Base-by-base conservation (phyloP, 2,797 vertebrate species). In the Lindbergichthys nudifrons region DNA sequence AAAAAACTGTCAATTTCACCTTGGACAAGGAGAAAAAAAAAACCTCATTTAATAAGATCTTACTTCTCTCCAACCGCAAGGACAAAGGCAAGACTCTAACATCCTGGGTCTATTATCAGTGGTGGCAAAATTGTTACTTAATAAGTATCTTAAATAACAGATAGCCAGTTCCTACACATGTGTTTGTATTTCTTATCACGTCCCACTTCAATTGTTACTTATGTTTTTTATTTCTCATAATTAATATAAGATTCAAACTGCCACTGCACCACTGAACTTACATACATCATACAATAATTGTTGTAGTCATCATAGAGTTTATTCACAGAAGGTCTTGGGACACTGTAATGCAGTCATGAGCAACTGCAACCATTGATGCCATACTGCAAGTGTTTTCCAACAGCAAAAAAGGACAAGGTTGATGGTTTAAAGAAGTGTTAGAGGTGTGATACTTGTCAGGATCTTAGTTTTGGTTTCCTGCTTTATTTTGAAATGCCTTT, bases 401-500 rank as follows among this genome's bases (percentile, higher is more conserved):
- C 47, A 52, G 47, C 47, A 43, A 19, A 52, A 57, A 56, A 42
- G 47, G 57, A 9, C 5, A 14, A 43, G 18, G 57, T 61, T 60
- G 21, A 51, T 30, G 47, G 21, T 57, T 42, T 1, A 26, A 15
- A 30, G 21, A 51, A 4, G 56, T 43, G 66, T n/a, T 59, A 56
- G 54, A 30, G 32, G 45, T 43, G 51, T 45, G 23, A 15, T 47
- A 26, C 14, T 21, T 21, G 21, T 30, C 5, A 30, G 30, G 3
- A 30, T 30, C 30, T 30, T 30, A 30, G 30, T 30, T 30, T 30
- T 30, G 30, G 30, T 30, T 30, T 30, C 30, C 30, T 30, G 30
- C 5, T 30, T 30, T 30, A 30, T 30, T 30, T 30, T 2, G 2
- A 30, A 30, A 30, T 4, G 30, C 30, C 30, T 2, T 30, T 30